phyloP scores from a whole-genome alignment of 2,797 vertebrate genomes.

The Neosalanx taihuensis region DNA sequence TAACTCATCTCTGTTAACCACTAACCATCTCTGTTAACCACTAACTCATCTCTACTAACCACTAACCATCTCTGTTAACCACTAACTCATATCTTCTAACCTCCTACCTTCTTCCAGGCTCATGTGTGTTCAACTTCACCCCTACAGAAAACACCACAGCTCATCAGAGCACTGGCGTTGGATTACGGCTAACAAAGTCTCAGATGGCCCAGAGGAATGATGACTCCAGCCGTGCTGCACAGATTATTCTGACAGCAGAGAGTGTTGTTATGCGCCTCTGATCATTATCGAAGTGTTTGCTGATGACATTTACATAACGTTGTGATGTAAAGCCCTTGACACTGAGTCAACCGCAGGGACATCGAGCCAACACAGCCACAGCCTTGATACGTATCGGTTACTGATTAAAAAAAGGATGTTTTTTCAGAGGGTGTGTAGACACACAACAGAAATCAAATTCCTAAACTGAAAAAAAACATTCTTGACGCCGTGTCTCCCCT shows the following conservation, averaged over 20 bases:
- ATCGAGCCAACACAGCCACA: not conserved
- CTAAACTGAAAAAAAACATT: not conserved
- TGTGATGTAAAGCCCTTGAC: not conserved
- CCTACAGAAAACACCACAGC: not conserved
- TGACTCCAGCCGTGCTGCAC: not conserved
- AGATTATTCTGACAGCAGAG: slow-evolving; percentile 3
- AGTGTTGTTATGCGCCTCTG: not conserved
- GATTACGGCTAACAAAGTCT: slow-evolving; percentile 9
- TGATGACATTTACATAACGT: slow-evolving; percentile 7
- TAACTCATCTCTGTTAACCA: too few relatives aligned
- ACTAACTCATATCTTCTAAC: not conserved
- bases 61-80: not conserved
- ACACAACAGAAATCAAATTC: not conserved
- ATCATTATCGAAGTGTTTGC: slow-evolving; percentile 2
- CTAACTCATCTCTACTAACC: not conserved
- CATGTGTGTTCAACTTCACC: too few relatives aligned
- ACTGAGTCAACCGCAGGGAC: not conserved
- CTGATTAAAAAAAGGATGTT: not conserved
- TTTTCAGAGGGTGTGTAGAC: not conserved
- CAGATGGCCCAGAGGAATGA: not conserved
- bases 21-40: not conserved
- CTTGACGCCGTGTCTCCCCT: not conserved
- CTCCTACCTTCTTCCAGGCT: too few relatives aligned
- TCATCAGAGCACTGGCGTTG: not conserved
- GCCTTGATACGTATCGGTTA: not conserved